These are phyloP conservation scores for Disparrhopalites patrizii DNA, from an alignment of 2,888 invertebrate species.

Conservation along the genomic window DNA sequence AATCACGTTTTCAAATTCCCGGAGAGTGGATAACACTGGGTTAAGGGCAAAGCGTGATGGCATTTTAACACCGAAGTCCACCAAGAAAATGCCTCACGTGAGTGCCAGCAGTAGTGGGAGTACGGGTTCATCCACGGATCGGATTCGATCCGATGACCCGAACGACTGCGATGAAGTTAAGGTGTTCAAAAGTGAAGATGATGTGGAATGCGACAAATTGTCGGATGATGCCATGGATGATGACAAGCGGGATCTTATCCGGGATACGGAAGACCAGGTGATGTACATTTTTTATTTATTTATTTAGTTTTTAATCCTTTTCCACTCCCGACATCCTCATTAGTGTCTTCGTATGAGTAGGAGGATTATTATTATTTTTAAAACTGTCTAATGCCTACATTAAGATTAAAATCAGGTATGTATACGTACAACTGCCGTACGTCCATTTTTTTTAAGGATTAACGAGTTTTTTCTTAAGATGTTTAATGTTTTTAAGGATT, in stretches of 20 bases:
- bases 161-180: constrained; percentile 48
- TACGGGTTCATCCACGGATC: constrained; percentile 37
- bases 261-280: constrained; percentile 47
- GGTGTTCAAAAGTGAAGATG: constrained; percentile 46
- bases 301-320: not conserved
- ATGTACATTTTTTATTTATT: too few species aligned
- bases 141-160: constrained; percentile 47
- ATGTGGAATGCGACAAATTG: constrained; percentile 45
- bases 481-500: not conserved
- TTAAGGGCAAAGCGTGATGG: constrained; percentile 24
- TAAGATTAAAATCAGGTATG: too few species aligned
- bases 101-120: constrained; percentile 40
- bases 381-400: too few species aligned
- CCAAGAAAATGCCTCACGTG: constrained; percentile 33
- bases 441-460: not conserved
- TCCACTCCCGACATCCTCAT: not conserved
- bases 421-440: too few species aligned
- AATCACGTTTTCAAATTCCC: not conserved
- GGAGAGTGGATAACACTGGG: constrained; percentile 7
- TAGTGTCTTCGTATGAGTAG: not conserved
- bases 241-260: constrained; percentile 47
- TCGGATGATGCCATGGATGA: constrained; percentile 48
- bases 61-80: constrained; percentile 9
- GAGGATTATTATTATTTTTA: too few species aligned
- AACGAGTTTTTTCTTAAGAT: not conserved